These are phyloP conservation scores for Camponotus floridanus DNA, from an alignment of 1,140 invertebrate species.

Conservation along the genomic window DNA sequence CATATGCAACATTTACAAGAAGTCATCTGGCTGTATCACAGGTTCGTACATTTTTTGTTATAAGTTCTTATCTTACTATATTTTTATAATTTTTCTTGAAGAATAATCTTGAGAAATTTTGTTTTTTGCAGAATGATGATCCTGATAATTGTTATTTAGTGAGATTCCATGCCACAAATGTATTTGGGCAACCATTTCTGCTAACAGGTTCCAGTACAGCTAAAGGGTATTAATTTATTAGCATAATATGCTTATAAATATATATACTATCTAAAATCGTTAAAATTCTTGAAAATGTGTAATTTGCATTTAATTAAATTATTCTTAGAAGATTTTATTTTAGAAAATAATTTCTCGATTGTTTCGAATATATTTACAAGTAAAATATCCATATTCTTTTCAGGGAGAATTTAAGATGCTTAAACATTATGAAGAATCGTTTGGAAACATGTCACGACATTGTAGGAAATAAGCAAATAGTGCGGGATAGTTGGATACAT, in stretches of 20 bases:
- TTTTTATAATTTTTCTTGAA: not conserved
- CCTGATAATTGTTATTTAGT: constrained; percentile 90
- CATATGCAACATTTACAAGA: constrained; percentile 87
- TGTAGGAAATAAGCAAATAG: constrained; percentile 89
- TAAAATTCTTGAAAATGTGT: not conserved
- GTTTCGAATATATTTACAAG: constrained; percentile 25
- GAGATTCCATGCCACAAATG: constrained; percentile 78
- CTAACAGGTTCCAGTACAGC: constrained; percentile 88
- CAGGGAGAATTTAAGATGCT: constrained; percentile 87
- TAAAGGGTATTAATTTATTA: constrained; percentile 84
- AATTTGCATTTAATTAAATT: not conserved
- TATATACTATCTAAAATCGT: not conserved
- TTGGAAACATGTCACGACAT: constrained; percentile 87
- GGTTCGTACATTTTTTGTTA: constrained; percentile 63
- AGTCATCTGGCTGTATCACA: constrained; percentile 78
- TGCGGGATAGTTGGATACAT: constrained; percentile 89
- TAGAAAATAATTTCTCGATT: not conserved
- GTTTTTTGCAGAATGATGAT: constrained; percentile 86
- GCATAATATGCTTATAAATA: not conserved
- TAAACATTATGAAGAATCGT: constrained; percentile 85
- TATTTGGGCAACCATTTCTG: constrained; percentile 84
- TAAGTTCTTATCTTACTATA: not conserved
- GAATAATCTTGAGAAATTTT: constrained; percentile 45
- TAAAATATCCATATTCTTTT: constrained; percentile 64
- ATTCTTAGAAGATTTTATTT: not conserved